These are phyloP conservation scores for Metridium senile DNA, from an alignment of 92 coral and sea anemone genomes.

Conservation along the genomic window DNA sequence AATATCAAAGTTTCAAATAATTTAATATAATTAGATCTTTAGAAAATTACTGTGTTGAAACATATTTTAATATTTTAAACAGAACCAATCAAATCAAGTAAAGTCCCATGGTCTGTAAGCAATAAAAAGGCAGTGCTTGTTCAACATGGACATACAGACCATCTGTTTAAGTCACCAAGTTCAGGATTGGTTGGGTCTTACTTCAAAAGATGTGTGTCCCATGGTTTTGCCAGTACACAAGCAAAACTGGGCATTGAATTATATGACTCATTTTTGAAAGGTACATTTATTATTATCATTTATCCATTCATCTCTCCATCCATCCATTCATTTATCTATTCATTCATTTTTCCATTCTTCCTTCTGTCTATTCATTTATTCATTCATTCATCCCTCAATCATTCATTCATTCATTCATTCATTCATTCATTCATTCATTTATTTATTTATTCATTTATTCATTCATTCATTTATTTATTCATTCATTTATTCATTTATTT, in stretches of 20 bases:
- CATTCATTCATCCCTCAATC: no score
- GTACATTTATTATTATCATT: background rate
- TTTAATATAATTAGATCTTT: no score
- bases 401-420: no score
- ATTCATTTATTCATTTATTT: no score
- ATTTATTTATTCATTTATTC: no score
- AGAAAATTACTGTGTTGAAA: no score
- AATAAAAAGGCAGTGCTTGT: slow-evolving; percentile 1
- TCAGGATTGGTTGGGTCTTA: slow-evolving; percentile 8
- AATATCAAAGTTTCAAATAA: no score
- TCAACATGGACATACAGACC: slow-evolving; percentile 7
- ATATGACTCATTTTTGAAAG: slow-evolving; percentile 32
- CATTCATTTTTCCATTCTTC: no score
- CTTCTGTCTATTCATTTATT: background rate
- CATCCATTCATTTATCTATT: no score
- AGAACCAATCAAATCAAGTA: background rate
- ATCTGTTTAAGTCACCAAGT: background rate
- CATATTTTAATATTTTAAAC: no score
- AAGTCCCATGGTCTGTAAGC: slow-evolving; percentile 2
- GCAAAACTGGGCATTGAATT: slow-evolving; percentile 16
- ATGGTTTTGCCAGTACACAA: slow-evolving; percentile 23
- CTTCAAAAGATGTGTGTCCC: slow-evolving; percentile 23
- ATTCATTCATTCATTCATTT: background rate
- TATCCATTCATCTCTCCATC: no score
- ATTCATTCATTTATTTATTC: no score